Evolutionary conservation across 2,113 vertebrate species (phyloP), one percentile per base, ranked within the genome.

Genomic region (Chamaetylas fuelleborni): DNA sequence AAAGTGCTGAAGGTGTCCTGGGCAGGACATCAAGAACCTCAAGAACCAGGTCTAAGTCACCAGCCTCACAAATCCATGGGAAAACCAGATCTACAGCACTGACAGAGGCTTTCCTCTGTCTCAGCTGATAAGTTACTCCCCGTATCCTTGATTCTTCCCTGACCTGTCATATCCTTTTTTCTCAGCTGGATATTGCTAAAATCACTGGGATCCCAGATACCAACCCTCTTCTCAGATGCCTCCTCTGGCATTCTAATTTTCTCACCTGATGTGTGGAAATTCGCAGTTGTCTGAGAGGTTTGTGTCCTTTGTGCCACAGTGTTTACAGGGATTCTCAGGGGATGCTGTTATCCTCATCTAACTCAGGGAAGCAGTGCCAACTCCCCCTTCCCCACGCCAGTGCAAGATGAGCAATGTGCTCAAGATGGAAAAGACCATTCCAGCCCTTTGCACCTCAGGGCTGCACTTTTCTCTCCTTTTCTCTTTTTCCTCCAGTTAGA

Each of bases 331-430:
- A 51, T 42, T 51, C 90, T 22, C 78, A 26, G 7, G 31, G 43
- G n/a, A 19, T 16, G 34, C 31, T 48, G 53, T 58, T 77, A 70
- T 28, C 29, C 45, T 78, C 57, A 60, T 14, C 53, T 38, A 40
- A 60, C 72, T 28, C 5, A 29, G 42, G 64, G 6, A 80, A 69
- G 22, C 50, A 58, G 38, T 8, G 43, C 50, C 42, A 81, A n/a
- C 26, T 58, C 50, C 54, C 20, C 43, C 5, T 15, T 31, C 6
- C 48, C 29, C 15, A 4, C 0, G 0, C 11, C 34, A 28, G 54
- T 1, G 4, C 8, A 14, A 61, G 34, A 50, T 3, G 8, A 83
- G n/a, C 34, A 48, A 6, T 0, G 2, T 9, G 33, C 24, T 62
- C 28, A 38, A 23, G 23, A 6, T 40, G 14, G 40, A 66, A 62